Conservation (phyloP, 2,888 invertebrate genomes). For the Cheilosia scutellata region DNA sequence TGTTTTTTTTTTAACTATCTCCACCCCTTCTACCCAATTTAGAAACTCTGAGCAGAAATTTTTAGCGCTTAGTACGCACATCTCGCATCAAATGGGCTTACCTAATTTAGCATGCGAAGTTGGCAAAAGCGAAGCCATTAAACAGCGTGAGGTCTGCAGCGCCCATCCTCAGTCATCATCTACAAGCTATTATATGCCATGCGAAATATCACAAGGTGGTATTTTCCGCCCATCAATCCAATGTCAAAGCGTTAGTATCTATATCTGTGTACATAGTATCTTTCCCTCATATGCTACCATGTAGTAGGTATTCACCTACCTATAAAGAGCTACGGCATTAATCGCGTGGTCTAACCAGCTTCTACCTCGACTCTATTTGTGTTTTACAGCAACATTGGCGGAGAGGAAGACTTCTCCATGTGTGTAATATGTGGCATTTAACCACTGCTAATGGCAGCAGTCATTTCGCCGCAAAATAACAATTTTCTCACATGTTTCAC, state of each 20-base stretch:
- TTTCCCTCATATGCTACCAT: not conserved
- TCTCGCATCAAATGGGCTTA: slow-evolving; percentile 52
- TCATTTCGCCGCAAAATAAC: slow-evolving; percentile 72
- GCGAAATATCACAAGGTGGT: slow-evolving; percentile 18
- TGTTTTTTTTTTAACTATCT: no score
- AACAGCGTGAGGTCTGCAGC: slow-evolving; percentile 4
- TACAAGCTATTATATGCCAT: not conserved
- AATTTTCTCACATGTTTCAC: slow-evolving; percentile 67
- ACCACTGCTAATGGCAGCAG: slow-evolving; percentile 67
- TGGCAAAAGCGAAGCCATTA: slow-evolving; percentile 51
- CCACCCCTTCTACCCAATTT: no score
- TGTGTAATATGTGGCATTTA: slow-evolving; percentile 65
- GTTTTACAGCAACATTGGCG: slow-evolving; percentile 8
- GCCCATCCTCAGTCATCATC: not conserved
- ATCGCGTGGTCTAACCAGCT: slow-evolving; percentile 28
- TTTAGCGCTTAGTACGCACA: slow-evolving; percentile 45
- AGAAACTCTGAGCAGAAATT: slow-evolving; percentile 26
- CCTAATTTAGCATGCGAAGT: slow-evolving; percentile 56
- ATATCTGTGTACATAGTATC: slow-evolving; percentile 21
- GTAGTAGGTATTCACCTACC: not conserved
- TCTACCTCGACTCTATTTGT: slow-evolving; percentile 2
- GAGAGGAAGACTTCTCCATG: slow-evolving; percentile 4
- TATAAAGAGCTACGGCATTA: slow-evolving; percentile 33
- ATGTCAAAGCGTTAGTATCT: slow-evolving; percentile 25
- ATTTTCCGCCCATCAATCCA: slow-evolving; percentile 59